phyloP scores from a whole-genome alignment of 2,113 vertebrate species.

The Aplodontia rufa region DNA sequence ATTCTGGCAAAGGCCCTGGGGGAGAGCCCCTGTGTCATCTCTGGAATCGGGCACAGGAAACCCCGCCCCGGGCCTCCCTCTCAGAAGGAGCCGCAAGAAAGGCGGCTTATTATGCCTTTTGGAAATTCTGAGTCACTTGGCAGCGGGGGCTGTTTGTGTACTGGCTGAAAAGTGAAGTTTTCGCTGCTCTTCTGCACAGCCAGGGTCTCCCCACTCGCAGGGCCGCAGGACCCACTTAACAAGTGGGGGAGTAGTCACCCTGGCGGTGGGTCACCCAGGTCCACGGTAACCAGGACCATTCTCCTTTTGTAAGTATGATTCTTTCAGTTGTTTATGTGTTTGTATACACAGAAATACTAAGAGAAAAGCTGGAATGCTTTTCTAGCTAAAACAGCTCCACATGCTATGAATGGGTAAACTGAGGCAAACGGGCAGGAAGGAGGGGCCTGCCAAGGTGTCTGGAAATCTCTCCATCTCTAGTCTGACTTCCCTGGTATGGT shows the following conservation, averaged over 20 bases:
- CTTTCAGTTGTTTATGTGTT: background rate
- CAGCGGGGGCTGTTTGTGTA: constrained; percentile 2
- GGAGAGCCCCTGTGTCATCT: constrained; percentile 36
- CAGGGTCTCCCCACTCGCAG: rapidly evolving
- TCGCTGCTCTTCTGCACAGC: background rate
- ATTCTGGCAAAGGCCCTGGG: background rate
- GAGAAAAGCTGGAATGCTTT: background rate
- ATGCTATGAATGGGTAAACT: background rate
- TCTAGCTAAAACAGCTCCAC: too few relatives aligned
- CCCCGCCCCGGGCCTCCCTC: constrained; percentile 55
- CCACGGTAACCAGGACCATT: rapidly evolving
- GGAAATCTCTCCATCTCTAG: background rate
- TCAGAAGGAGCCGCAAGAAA: constrained; percentile 58
- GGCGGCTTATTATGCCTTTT: constrained; percentile 41
- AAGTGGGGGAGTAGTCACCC: rapidly evolving
- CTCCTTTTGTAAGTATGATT: background rate
- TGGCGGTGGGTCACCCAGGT: background rate
- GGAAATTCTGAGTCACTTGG: constrained; percentile 75
- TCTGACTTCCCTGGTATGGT: background rate
- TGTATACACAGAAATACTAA: too few relatives aligned
- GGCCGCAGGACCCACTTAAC: background rate
- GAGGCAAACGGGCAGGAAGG: background rate
- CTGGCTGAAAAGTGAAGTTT: background rate
- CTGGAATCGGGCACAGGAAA: constrained; percentile 68
- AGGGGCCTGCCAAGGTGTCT: background rate